Conservation (phyloP, 2,113 vertebrate species). For the Zapus hudsonius region DNA sequence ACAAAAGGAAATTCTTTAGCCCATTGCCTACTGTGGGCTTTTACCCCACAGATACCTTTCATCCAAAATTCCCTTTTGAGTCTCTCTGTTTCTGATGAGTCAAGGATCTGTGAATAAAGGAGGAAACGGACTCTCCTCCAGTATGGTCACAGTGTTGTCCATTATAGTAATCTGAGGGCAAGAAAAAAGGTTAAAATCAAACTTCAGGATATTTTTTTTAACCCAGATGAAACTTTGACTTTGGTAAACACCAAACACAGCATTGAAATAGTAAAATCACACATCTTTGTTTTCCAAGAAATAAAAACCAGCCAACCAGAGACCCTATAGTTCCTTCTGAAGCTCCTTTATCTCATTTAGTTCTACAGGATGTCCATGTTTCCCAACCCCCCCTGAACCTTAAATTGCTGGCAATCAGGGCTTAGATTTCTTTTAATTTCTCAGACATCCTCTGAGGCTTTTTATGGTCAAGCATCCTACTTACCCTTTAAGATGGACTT, state of each 20-base stretch:
- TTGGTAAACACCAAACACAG: not conserved
- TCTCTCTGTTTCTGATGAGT: not conserved
- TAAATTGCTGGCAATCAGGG: not conserved
- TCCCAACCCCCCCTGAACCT: not conserved
- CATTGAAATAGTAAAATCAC: no score
- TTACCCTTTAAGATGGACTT: not conserved
- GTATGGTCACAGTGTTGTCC: not conserved
- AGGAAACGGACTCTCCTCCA: not conserved
- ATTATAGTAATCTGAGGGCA: not conserved
- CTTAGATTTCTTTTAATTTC: not conserved
- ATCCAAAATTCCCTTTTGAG: not conserved
- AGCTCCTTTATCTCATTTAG: not conserved
- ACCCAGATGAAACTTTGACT: not conserved
- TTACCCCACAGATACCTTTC: not conserved
- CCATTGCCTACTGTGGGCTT: no score
- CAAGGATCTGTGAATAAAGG: not conserved
- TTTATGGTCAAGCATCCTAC: not conserved
- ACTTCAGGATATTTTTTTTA: not conserved
- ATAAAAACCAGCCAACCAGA: not conserved
- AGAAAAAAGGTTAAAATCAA: not conserved
- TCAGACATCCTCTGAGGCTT: not conserved
- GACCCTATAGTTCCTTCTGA: no score
- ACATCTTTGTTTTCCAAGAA: not conserved
- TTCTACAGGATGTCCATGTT: not conserved
- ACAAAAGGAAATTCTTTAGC: not conserved